phyloP scores from a whole-genome alignment of 2,888 invertebrate species.

The Punctoribates punctum region DNA sequence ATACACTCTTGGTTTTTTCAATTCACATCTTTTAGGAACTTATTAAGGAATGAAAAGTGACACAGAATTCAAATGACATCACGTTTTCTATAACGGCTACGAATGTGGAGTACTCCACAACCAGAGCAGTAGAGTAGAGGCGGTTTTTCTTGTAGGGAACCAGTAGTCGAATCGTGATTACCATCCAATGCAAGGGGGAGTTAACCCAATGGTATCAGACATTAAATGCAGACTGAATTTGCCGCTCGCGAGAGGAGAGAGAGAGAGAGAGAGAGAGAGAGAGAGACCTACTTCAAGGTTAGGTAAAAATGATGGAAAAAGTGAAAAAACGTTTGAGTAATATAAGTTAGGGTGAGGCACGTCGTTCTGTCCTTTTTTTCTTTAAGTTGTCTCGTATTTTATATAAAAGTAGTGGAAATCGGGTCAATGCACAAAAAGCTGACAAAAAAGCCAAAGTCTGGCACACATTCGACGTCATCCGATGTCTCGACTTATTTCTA shows the following conservation, averaged over 20 bases:
- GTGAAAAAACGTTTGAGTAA: slow-evolving; percentile 18
- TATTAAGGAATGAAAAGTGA: slow-evolving; percentile 33
- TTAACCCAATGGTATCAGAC: slow-evolving; percentile 38
- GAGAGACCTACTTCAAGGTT: slow-evolving; percentile 30
- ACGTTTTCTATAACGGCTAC: slow-evolving; percentile 33
- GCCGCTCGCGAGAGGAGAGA: background rate
- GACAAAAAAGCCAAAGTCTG: slow-evolving; percentile 31
- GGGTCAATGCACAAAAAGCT: slow-evolving; percentile 35
- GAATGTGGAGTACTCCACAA: background rate
- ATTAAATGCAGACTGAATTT: slow-evolving; percentile 29
- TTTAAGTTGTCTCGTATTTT: slow-evolving; percentile 29
- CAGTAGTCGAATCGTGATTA: slow-evolving; percentile 26
- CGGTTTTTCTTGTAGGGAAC: slow-evolving; percentile 37
- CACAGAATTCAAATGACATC: slow-evolving; percentile 27
- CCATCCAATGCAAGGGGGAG: slow-evolving; percentile 34
- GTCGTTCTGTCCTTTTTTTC: slow-evolving; percentile 21
- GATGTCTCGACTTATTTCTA: slow-evolving; percentile 35
- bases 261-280: slow-evolving; percentile 19
- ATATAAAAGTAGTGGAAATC: slow-evolving; percentile 27
- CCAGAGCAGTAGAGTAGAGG: slow-evolving; percentile 30
- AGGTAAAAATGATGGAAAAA: slow-evolving; percentile 35
- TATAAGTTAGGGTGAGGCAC: background rate
- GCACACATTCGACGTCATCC: slow-evolving; percentile 39
- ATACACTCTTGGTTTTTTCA: background rate
- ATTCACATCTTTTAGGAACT: slow-evolving; percentile 32